Percentiles rank a stretch among this genome's conserved stretches.
Evolutionary conservation across 2,888 invertebrate genomes (phyloP).

Genomic region (Andrena chrysosceles): DNA sequence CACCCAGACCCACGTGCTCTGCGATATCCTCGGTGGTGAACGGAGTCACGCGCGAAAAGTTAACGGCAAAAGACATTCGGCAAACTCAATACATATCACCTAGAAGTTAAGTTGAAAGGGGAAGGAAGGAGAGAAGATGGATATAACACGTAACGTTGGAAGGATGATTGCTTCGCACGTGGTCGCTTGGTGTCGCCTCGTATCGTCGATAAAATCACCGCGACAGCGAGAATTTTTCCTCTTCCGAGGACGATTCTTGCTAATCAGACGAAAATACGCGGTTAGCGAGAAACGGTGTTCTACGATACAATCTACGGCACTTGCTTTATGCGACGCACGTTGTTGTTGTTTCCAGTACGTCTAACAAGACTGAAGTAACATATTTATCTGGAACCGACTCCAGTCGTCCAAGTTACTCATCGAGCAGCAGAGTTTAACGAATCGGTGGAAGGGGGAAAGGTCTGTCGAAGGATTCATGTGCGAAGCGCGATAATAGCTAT

Average conservation of each 20-base stretch:
- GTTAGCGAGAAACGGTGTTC: not conserved
- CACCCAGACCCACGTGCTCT: slow-evolving; percentile 28
- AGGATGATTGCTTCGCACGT: slow-evolving; percentile 55
- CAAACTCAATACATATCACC: slow-evolving; percentile 76
- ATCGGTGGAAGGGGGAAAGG: not conserved
- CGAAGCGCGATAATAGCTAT: slow-evolving; percentile 63
- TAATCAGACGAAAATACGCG: not conserved
- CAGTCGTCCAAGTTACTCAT: not conserved
- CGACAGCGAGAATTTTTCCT: not conserved
- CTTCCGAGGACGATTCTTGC: not conserved
- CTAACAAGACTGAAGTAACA: slow-evolving; percentile 37
- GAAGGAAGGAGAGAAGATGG: slow-evolving; percentile 18
- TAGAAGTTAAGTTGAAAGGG: slow-evolving; percentile 68
- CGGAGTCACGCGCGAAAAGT: not conserved
- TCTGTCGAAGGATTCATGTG: slow-evolving; percentile 48
- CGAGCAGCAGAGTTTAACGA: slow-evolving; percentile 15
- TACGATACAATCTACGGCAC: not conserved
- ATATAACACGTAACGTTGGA: slow-evolving; percentile 45
- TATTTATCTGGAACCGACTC: slow-evolving; percentile 5
- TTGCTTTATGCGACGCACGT: not conserved
- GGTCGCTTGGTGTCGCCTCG: slow-evolving; percentile 30
- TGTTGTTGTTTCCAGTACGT: not conserved
- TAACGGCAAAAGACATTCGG: slow-evolving; percentile 37
- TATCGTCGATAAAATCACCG: not conserved
- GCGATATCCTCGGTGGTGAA: slow-evolving; percentile 2